Percentiles rank a stretch among this genome's conserved stretches.
Conservation (phyloP, 2,888 invertebrate genomes). For the Blastobasis adustella region DNA sequence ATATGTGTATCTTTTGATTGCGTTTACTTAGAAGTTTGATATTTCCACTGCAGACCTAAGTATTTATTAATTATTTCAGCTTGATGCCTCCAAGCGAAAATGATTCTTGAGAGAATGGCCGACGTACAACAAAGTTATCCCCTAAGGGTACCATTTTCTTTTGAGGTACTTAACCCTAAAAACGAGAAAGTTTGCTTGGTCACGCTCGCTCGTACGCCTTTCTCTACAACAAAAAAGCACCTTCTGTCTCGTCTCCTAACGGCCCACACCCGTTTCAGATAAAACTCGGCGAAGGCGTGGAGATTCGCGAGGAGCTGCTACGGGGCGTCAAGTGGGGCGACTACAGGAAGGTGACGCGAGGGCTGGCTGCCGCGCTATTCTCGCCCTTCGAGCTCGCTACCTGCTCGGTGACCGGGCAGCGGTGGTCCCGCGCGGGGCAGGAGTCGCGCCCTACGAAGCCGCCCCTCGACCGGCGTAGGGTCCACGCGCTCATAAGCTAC, state of each 20-base stretch:
- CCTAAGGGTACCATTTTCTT: too few species aligned
- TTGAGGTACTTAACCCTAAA: too few species aligned
- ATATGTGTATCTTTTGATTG: neutral
- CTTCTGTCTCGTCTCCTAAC: too few species aligned
- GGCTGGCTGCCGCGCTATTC: conserved; percentile 83
- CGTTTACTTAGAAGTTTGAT: neutral
- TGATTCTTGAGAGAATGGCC: too few species aligned
- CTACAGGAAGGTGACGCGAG: conserved; percentile 82
- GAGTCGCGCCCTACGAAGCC: conserved; percentile 85
- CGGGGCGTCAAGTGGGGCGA: conserved; percentile 84
- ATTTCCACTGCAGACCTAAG: too few species aligned
- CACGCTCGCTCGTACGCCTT: too few species aligned
- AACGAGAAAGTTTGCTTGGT: too few species aligned
- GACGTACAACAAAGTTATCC: too few species aligned
- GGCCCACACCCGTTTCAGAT: conserved; percentile 60
- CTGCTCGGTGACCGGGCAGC: conserved; percentile 84
- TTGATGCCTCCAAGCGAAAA: too few species aligned
- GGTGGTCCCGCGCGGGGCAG: conserved; percentile 83
- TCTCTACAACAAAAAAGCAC: too few species aligned
- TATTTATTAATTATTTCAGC: too few species aligned
- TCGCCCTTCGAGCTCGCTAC: conserved; percentile 84
- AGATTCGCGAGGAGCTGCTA: conserved; percentile 81
- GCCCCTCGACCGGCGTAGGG: conserved; percentile 81
- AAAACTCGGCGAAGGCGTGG: conserved; percentile 82
- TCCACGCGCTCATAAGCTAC: conserved; percentile 84